Percentiles rank a stretch among this genome's conserved stretches.
These are phyloP conservation scores for Pollimyrus isidori DNA, from an alignment of 2,113 vertebrate genomes.

Conservation along the genomic window DNA sequence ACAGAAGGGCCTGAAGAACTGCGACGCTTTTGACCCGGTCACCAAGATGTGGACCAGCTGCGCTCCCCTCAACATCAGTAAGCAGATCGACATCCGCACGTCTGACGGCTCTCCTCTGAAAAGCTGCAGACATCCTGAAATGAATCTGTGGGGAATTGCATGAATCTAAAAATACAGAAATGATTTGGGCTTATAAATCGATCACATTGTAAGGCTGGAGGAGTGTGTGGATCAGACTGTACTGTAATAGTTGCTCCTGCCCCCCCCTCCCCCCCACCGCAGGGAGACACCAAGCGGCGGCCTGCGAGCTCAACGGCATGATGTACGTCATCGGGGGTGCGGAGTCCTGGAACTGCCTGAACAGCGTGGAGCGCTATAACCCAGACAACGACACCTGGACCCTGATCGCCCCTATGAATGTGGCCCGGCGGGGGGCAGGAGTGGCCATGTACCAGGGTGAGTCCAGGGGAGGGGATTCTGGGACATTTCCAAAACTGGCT, in stretches of 20 bases:
- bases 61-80: slow-evolving; percentile 89
- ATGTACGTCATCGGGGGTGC: slow-evolving; percentile 92
- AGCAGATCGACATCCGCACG: neutral
- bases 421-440: slow-evolving; percentile 85
- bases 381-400: slow-evolving; percentile 94
- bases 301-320: slow-evolving; percentile 81
- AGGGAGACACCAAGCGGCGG: slow-evolving; percentile 94
- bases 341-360: slow-evolving; percentile 96
- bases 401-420: slow-evolving; percentile 85
- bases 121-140: neutral
- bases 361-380: slow-evolving; percentile 88
- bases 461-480: neutral
- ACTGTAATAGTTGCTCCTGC: neutral
- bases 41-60: slow-evolving; percentile 86
- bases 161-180: neutral
- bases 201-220: neutral
- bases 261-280: slow-evolving; percentile 20
- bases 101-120: neutral
- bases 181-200: neutral
- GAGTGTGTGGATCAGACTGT: neutral
- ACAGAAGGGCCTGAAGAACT: slow-evolving; percentile 97
- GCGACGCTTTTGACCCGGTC: slow-evolving; percentile 91
- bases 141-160: too few relatives aligned
- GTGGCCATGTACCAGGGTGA: slow-evolving; percentile 77
- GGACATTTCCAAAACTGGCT: neutral